A percentile compares a stretch with the other conserved stretches of the same genome.
Conservation (phyloP, 2,113 vertebrate species). For the Setophaga kirtlandii region DNA sequence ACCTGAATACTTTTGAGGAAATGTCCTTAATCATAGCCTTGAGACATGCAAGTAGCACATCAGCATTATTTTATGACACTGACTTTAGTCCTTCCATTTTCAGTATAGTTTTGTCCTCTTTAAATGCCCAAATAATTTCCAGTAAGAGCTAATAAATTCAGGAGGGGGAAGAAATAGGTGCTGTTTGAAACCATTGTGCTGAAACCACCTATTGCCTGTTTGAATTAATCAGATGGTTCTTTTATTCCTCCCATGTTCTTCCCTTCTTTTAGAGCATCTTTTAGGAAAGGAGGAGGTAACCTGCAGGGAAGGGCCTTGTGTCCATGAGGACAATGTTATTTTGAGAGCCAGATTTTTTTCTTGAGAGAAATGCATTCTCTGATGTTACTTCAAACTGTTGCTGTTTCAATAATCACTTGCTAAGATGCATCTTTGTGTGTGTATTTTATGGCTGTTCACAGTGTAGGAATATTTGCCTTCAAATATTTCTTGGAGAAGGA, state of each 20-base stretch:
- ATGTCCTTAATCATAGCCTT: background rate
- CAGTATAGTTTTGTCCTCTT: background rate
- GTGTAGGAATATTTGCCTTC: background rate
- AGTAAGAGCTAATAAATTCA: background rate
- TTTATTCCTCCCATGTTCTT: background rate
- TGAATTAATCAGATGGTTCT: background rate
- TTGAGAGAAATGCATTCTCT: background rate
- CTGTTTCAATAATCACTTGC: background rate
- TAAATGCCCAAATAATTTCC: conserved; percentile 6
- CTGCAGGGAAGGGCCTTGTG: background rate
- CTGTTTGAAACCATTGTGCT: background rate
- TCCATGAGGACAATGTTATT: background rate
- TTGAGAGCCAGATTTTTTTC: background rate
- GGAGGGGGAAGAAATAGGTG: background rate
- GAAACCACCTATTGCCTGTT: background rate
- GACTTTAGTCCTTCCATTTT: background rate
- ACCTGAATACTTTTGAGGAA: background rate
- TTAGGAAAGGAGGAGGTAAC: background rate
- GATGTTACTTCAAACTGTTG: background rate
- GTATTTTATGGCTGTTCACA: background rate
- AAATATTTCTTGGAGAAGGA: background rate
- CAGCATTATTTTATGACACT: background rate
- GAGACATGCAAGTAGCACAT: background rate
- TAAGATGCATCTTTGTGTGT: background rate
- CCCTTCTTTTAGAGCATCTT: background rate